Conservation (phyloP, 2,888 invertebrate species). For the Melikaiella ostensackeni region DNA sequence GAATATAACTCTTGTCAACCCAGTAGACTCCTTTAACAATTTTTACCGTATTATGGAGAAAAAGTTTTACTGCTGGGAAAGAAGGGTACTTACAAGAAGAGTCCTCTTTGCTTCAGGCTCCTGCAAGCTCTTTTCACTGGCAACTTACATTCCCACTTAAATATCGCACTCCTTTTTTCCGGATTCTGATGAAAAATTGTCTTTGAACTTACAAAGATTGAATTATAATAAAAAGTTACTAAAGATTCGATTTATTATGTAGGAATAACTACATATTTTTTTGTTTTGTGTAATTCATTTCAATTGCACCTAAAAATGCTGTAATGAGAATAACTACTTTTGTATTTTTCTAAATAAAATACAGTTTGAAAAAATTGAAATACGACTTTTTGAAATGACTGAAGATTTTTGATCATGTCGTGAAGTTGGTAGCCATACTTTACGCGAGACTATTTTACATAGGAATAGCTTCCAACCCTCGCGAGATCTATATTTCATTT, state of each 20-base stretch:
- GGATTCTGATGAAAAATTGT: neutral
- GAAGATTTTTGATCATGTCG: conserved; percentile 25
- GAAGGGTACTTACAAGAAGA: conserved; percentile 28
- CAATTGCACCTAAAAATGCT: too few relatives aligned
- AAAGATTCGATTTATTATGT: too few relatives aligned
- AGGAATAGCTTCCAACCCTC: conserved; percentile 55
- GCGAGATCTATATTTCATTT: conserved; percentile 55
- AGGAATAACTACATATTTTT: too few relatives aligned
- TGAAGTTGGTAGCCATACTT: conserved; percentile 46
- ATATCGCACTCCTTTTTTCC: conserved; percentile 2
- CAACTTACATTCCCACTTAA: conserved; percentile 21
- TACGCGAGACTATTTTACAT: conserved; percentile 56
- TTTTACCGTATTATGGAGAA: conserved; percentile 12
- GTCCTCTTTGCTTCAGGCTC: conserved; percentile 30
- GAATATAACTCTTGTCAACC: conserved; percentile 28
- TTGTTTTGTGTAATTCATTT: too few relatives aligned
- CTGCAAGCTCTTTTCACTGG: conserved; percentile 16
- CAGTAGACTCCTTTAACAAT: conserved; percentile 20
- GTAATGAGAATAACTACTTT: too few relatives aligned
- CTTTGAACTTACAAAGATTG: neutral
- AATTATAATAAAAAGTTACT: too few relatives aligned
- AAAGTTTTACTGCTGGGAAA: conserved; percentile 19
- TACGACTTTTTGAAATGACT: neutral
- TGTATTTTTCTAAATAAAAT: neutral
- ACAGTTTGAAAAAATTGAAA: neutral